Percentiles rank a stretch among this genome's conserved stretches.
These are phyloP conservation scores for Paragorgia papillata DNA, from an alignment of 92 coral and sea anemone genomes.

Conservation along the genomic window DNA sequence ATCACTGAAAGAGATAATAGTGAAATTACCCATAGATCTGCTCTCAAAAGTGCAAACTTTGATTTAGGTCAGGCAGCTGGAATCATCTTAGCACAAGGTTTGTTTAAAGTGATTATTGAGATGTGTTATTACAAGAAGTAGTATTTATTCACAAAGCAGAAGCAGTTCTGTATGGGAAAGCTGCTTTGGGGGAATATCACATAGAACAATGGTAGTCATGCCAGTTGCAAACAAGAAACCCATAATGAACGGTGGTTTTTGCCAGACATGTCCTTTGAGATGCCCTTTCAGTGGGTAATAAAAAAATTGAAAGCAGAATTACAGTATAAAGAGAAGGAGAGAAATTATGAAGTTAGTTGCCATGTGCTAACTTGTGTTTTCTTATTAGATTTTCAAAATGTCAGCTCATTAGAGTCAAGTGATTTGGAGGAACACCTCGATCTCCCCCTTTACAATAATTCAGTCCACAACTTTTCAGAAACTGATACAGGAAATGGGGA, in stretches of 20 bases:
- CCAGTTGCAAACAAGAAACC: background rate
- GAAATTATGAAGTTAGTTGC: no score
- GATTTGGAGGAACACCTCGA: background rate
- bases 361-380: no score
- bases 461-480: background rate
- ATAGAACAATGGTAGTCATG: background rate
- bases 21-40: no score
- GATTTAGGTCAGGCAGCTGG: background rate
- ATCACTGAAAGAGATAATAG: no score
- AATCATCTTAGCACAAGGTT: slow-evolving; percentile 10
- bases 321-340: no score
- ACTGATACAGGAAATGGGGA: background rate
- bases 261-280: background rate
- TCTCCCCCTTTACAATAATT: background rate
- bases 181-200: background rate
- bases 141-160: no score
- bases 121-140: no score
- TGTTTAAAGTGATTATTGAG: no score
- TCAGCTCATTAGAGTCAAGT: slow-evolving; percentile 23
- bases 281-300: background rate
- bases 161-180: background rate
- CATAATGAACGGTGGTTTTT: background rate
- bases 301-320: no score
- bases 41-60: background rate
- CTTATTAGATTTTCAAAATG: slow-evolving; percentile 1